Percentiles rank a stretch among this genome's conserved stretches.
These are phyloP conservation scores for Phytoseiulus persimilis DNA, from an alignment of 2,888 invertebrate genomes.

Conservation along the genomic window DNA sequence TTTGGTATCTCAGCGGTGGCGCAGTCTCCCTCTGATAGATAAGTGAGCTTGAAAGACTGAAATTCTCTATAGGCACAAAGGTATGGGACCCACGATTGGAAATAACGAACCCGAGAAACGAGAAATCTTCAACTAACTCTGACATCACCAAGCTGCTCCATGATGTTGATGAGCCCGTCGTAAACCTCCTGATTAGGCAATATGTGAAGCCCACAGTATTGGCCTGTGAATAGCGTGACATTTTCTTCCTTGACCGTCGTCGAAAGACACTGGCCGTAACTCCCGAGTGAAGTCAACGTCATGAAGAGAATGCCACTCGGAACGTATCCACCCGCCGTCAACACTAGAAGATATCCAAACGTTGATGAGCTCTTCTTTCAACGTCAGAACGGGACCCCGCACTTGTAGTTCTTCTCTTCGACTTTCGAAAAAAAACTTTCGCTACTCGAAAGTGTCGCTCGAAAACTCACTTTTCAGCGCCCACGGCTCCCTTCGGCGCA, in stretches of 20 bases:
- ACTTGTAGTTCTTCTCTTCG: background rate
- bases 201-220: slow-evolving; percentile 32
- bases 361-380: background rate
- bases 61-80: too few relatives aligned
- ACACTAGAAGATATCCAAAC: background rate
- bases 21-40: background rate
- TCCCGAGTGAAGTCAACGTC: slow-evolving; percentile 25
- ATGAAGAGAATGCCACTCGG: slow-evolving; percentile 9
- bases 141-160: slow-evolving; percentile 10
- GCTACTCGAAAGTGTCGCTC: background rate
- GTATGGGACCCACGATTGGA: too few relatives aligned
- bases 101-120: background rate
- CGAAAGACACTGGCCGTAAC: slow-evolving; percentile 35
- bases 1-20: slow-evolving; percentile 10
- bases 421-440: background rate
- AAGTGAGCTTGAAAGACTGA: too few relatives aligned
- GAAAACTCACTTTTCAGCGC: slow-evolving; percentile 6
- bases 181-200: slow-evolving; percentile 10
- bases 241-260: slow-evolving; percentile 18
- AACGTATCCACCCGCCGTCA: slow-evolving; percentile 18
- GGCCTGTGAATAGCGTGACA: slow-evolving; percentile 23
- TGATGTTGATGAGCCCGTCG: slow-evolving; percentile 11
- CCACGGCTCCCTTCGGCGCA: slow-evolving; percentile 25
- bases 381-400: too few relatives aligned
- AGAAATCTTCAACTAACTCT: background rate